phyloP scores from a whole-genome alignment of 2,113 vertebrate species.

The Scopus umbretta region DNA sequence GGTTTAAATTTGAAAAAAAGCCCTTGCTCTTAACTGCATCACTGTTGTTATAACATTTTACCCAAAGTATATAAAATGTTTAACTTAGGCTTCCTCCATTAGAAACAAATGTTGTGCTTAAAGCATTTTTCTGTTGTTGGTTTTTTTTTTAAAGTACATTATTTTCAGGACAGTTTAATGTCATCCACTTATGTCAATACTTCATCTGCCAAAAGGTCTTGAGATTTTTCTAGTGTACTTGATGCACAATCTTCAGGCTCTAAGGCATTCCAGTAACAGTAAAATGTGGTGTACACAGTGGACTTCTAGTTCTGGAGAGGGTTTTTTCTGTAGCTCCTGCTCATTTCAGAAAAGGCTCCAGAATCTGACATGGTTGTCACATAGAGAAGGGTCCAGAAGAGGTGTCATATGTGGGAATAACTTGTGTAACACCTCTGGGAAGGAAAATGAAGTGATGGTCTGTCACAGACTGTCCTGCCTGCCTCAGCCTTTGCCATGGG shows the following conservation, averaged over 20 bases:
- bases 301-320: background rate
- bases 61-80: background rate
- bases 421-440: background rate
- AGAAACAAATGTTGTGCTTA: background rate
- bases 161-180: background rate
- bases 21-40: background rate
- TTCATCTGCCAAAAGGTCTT: background rate
- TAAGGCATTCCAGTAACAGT: background rate
- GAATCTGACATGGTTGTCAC: fast-evolving
- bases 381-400: background rate
- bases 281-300: background rate
- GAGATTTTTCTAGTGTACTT: background rate
- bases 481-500: background rate
- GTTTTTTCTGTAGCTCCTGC: background rate
- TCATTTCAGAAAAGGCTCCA: background rate
- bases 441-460: background rate
- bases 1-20: background rate
- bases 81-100: background rate
- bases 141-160: background rate
- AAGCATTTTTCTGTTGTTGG: background rate
- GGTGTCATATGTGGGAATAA: background rate
- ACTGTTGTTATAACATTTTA: background rate
- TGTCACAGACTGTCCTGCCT: background rate
- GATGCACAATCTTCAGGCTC: background rate
- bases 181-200: background rate